Percentiles rank a stretch among this genome's conserved stretches.
phyloP scores from a whole-genome alignment of 2,888 invertebrate genomes.

The Tenthredo livida region DNA sequence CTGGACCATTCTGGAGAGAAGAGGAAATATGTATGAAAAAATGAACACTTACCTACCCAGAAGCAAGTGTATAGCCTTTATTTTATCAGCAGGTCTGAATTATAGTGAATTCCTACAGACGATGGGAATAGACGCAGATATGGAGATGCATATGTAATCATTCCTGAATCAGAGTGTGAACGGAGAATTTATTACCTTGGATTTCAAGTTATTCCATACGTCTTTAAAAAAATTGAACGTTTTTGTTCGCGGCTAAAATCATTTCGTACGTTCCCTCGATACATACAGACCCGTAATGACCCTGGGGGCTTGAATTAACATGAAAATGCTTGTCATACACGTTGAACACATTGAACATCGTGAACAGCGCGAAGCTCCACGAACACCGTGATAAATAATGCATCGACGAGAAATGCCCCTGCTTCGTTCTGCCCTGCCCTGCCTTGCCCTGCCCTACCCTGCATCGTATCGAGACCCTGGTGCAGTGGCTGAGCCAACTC shows the following conservation, averaged over 20 bases:
- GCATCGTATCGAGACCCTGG: conserved; percentile 41
- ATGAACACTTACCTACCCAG: background rate
- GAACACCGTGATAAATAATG: conserved; percentile 70
- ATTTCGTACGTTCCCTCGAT: conserved; percentile 35
- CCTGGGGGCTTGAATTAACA: conserved; percentile 67
- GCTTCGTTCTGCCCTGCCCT: conserved; percentile 34
- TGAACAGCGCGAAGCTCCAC: conserved; percentile 37
- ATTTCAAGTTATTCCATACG: background rate
- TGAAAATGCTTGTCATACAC: conserved; percentile 71
- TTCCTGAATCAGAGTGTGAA: background rate
- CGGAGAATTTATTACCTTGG: background rate
- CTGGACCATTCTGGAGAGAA: background rate
- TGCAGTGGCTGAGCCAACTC: conserved; percentile 53
- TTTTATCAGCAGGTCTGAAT: background rate
- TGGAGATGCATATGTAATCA: background rate
- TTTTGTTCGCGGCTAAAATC: conserved; percentile 41
- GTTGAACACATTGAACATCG: conserved; percentile 41
- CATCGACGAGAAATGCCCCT: conserved; percentile 67
- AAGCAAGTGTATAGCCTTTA: background rate
- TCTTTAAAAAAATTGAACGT: background rate
- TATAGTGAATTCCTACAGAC: background rate
- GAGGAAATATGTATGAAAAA: background rate
- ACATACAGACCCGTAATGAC: conserved; percentile 66
- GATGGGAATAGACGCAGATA: background rate
- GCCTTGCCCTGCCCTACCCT: background rate